A percentile compares a stretch with the other conserved stretches of the same genome.
phyloP scores from a whole-genome alignment of 2,113 vertebrate species.

The Oreochromis aureus region DNA sequence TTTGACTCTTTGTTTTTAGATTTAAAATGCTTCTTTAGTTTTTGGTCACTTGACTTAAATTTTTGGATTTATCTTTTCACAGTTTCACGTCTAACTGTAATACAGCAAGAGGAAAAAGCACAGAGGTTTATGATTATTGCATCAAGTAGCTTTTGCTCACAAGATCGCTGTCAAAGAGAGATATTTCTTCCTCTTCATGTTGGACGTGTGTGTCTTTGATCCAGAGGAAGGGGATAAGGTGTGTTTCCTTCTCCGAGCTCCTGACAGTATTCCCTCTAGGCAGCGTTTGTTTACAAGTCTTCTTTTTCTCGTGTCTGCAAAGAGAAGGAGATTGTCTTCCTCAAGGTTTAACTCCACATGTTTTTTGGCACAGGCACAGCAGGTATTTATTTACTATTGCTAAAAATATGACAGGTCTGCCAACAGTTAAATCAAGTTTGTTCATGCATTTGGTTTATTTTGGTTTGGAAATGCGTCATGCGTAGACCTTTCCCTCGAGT shows the following conservation, averaged over 20 bases:
- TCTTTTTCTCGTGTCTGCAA: not conserved
- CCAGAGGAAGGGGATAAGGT: not conserved
- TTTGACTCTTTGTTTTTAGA: not conserved
- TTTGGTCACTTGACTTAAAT: not conserved
- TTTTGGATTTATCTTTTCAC: not conserved
- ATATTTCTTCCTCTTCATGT: not conserved
- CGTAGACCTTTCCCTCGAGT: not conserved
- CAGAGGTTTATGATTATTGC: not conserved
- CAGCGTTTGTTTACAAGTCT: not conserved
- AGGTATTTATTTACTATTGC: not conserved
- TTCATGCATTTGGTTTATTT: not conserved
- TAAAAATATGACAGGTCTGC: not conserved
- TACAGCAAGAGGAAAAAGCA: not conserved
- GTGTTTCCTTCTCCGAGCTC: slow-evolving; percentile 7
- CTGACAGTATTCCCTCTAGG: not conserved
- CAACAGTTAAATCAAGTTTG: not conserved
- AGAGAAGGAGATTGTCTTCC: not conserved
- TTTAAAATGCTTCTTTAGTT: not conserved
- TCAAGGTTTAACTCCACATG: not conserved
- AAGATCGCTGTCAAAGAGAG: not conserved
- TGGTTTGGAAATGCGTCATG: not conserved
- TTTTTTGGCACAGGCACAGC: not conserved
- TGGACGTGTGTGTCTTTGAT: slow-evolving; percentile 9
- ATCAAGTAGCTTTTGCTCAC: not conserved
- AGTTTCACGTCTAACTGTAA: not conserved